A percentile compares a stretch with the other conserved stretches of the same genome.
Evolutionary conservation across 2,797 vertebrate species (phyloP).

Genomic region (Fundulus diaphanus): DNA sequence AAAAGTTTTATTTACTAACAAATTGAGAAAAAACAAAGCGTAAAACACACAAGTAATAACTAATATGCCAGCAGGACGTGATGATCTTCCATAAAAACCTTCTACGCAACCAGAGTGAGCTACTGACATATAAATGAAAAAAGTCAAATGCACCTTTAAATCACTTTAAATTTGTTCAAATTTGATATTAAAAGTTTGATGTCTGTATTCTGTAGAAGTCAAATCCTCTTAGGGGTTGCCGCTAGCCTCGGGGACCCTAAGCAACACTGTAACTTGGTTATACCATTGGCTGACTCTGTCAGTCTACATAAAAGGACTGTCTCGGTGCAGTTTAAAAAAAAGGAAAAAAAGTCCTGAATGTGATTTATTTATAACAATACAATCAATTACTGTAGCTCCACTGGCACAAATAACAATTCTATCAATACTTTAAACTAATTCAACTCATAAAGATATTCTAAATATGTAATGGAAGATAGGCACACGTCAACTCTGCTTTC

Average conservation of each 20-base stretch:
- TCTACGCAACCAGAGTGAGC: no score
- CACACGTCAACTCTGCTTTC: slow-evolving; percentile 17
- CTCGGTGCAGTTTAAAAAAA: background rate
- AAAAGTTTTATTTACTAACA: no score
- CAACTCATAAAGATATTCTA: slow-evolving; percentile 1
- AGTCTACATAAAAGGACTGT: no score
- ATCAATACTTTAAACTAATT: background rate
- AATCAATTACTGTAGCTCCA: background rate
- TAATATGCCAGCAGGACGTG: no score
- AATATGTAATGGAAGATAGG: slow-evolving; percentile 16
- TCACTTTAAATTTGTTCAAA: background rate
- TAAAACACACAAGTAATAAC: no score
- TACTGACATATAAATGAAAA: no score
- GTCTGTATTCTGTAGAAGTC: background rate
- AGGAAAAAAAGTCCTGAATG: background rate
- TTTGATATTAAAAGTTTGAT: background rate
- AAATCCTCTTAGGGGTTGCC: background rate
- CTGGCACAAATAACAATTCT: background rate
- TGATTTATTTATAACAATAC: background rate
- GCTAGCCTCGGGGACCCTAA: no score
- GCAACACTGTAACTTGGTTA: no score
- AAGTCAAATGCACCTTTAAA: no score
- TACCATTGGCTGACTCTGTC: no score
- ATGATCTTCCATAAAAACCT: no score
- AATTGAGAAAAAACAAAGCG: no score